Percentiles rank a stretch among this genome's conserved stretches.
Evolutionary conservation across 1,140 invertebrate species (phyloP).

Genomic region (Probaryconus sp.): DNA sequence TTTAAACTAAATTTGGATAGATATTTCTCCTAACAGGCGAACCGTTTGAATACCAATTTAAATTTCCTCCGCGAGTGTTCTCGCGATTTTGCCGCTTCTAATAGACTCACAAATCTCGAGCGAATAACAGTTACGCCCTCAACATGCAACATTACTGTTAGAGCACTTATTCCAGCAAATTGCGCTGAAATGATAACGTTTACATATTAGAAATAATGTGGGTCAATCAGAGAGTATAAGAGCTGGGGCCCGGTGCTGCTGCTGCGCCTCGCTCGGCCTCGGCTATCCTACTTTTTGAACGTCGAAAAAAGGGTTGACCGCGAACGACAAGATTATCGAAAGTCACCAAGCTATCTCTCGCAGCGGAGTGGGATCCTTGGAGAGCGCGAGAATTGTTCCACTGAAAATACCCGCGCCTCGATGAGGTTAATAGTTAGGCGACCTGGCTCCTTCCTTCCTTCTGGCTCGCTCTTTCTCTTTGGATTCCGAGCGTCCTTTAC

Average conservation of each 20-base stretch:
- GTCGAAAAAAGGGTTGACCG: slow-evolving; percentile 20
- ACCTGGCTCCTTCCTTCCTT: slow-evolving; percentile 23
- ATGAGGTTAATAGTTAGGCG: slow-evolving; percentile 54
- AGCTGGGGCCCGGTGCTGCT: slow-evolving; percentile 11
- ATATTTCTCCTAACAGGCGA: too few species aligned
- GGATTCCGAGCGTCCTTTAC: slow-evolving; percentile 45
- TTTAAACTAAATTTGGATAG: too few species aligned
- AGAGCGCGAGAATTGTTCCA: slow-evolving; percentile 55
- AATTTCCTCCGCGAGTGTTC: slow-evolving; percentile 24
- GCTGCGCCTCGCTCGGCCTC: slow-evolving; percentile 21
- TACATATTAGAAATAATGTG: slow-evolving; percentile 58
- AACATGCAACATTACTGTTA: slow-evolving; percentile 51
- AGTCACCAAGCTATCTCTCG: slow-evolving; percentile 47
- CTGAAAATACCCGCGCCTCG: slow-evolving; percentile 50
- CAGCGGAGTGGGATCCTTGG: slow-evolving; percentile 26
- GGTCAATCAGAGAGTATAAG: slow-evolving; percentile 53
- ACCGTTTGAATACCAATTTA: slow-evolving; percentile 26
- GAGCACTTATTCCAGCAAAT: slow-evolving; percentile 52
- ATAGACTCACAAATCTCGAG: slow-evolving; percentile 53
- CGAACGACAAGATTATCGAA: slow-evolving; percentile 48
- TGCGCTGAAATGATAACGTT: slow-evolving; percentile 56
- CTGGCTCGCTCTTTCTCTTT: slow-evolving; percentile 26
- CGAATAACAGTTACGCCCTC: slow-evolving; percentile 31
- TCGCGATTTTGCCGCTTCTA: slow-evolving; percentile 39
- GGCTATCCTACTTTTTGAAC: slow-evolving; percentile 33